These are phyloP conservation scores for Poecilobothrus nobilitatus DNA, from an alignment of 2,888 invertebrate genomes.

Conservation along the genomic window DNA sequence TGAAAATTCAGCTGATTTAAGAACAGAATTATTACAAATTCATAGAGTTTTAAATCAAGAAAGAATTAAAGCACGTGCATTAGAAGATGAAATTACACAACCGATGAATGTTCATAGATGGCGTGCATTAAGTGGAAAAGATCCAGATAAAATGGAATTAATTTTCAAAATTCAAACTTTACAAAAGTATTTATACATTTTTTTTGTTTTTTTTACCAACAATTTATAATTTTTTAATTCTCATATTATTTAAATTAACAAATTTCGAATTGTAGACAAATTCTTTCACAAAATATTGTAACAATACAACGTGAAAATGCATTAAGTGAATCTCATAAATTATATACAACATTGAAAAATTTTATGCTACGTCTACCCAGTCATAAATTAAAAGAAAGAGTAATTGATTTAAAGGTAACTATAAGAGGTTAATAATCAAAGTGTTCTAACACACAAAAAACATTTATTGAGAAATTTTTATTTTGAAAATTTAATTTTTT, in stretches of 20 bases:
- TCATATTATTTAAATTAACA: no score
- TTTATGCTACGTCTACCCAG: constrained; percentile 41
- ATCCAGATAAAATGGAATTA: constrained; percentile 73
- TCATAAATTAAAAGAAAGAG: constrained; percentile 37
- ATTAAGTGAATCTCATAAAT: constrained; percentile 35
- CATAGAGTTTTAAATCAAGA: constrained; percentile 76
- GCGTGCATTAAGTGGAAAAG: constrained; percentile 82
- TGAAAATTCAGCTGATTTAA: constrained; percentile 70
- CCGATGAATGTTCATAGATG: constrained; percentile 89
- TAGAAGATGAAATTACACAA: constrained; percentile 83
- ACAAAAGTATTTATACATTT: constrained; percentile 61
- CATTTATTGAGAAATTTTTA: no score
- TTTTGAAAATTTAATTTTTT: no score
- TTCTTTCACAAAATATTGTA: constrained; percentile 36
- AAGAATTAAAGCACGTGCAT: constrained; percentile 71
- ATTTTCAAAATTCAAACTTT: constrained; percentile 74
- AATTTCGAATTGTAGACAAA: constrained; percentile 29
- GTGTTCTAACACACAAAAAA: no score
- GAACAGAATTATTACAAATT: constrained; percentile 59
- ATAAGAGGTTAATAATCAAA: background rate
- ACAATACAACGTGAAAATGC: constrained; percentile 36
- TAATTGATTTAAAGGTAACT: constrained; percentile 38
- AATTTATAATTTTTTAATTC: background rate
- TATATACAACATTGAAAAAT: constrained; percentile 38
- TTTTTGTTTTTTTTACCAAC: no score